Conservation (phyloP, 1,140 invertebrate species). For the Oreohelix idahoensis region DNA sequence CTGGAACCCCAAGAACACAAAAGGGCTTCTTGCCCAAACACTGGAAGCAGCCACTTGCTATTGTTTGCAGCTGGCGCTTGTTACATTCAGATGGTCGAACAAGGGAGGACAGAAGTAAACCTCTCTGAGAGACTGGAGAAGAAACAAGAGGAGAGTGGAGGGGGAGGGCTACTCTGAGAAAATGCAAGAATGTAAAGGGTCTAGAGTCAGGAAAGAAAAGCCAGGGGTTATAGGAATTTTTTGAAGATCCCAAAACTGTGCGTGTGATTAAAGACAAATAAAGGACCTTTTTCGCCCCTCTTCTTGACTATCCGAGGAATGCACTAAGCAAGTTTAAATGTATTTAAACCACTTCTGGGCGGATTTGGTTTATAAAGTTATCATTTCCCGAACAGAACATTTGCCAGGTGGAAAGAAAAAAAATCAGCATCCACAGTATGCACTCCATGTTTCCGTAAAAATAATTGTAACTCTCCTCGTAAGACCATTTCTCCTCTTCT, state of each 20-base stretch:
- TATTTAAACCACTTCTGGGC: neutral
- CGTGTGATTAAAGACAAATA: too few species aligned
- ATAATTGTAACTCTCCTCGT: too few species aligned
- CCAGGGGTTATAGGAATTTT: too few species aligned
- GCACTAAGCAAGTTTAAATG: neutral
- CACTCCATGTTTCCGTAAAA: too few species aligned
- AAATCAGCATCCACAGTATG: too few species aligned
- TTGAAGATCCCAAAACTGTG: too few species aligned
- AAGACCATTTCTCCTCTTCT: too few species aligned
- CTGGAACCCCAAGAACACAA: constrained; percentile 7
- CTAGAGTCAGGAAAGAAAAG: neutral
- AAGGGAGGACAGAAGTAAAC: neutral
- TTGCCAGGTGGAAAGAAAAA: too few species aligned
- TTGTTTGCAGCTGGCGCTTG: neutral
- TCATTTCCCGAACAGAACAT: too few species aligned
- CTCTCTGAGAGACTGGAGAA: neutral
- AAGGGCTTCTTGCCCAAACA: constrained; percentile 16
- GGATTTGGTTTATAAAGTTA: too few species aligned
- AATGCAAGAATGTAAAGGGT: neutral
- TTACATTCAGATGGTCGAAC: neutral
- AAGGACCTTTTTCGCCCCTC: too few species aligned
- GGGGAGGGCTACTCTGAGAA: neutral
- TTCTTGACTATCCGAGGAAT: too few species aligned
- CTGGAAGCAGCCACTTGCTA: constrained; percentile 5
- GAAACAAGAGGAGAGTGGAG: neutral